Percentiles rank a stretch among this genome's conserved stretches.
Evolutionary conservation across 2,113 vertebrate genomes (phyloP).

Genomic region (Entomyzon cyanotis): DNA sequence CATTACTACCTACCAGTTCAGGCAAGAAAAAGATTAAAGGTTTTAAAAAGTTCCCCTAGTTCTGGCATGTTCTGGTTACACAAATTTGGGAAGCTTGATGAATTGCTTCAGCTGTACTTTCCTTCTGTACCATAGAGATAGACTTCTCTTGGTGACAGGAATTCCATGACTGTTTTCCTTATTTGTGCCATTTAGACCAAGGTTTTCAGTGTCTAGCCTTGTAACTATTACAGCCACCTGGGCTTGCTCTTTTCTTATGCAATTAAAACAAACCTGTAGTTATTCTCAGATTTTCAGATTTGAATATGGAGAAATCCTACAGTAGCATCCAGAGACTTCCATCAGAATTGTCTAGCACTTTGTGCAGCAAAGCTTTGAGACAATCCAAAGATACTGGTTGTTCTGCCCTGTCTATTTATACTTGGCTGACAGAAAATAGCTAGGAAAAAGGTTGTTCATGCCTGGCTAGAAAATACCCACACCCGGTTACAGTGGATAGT

Average conservation of each 20-base stretch:
- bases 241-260: neutral
- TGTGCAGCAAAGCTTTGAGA: neutral
- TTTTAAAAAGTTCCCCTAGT: neutral
- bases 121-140: neutral
- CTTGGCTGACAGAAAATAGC: conserved; percentile 10
- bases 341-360: neutral
- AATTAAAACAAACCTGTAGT: neutral
- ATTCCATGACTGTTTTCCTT: neutral
- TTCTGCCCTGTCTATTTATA: neutral
- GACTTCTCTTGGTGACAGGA: neutral
- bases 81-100: neutral
- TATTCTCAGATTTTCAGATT: neutral
- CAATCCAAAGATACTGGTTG: neutral
- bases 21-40: neutral
- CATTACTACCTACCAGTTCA: neutral
- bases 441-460: conserved; percentile 34
- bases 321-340: neutral
- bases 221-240: neutral
- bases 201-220: neutral
- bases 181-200: neutral
- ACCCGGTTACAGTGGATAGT: conserved; percentile 6
- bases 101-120: neutral
- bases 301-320: neutral
- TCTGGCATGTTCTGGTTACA: neutral
- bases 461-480: conserved; percentile 43